phyloP scores from a whole-genome alignment of 2,113 vertebrate species.

The Actenoides lindsayi region DNA sequence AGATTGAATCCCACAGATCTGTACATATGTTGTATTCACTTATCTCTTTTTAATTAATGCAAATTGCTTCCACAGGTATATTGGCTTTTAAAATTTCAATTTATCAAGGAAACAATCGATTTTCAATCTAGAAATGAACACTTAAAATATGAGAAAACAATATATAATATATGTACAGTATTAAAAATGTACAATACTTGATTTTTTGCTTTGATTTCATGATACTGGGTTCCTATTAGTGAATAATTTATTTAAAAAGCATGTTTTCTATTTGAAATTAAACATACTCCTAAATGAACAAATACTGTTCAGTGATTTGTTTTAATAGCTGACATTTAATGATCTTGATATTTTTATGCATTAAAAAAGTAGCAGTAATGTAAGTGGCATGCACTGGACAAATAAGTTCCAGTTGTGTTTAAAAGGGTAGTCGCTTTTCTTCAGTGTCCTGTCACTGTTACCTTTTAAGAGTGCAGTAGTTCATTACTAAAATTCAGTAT shows the following conservation, averaged over 20 bases:
- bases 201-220: conserved; percentile 62
- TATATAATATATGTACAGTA: conserved; percentile 73
- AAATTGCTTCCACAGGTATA: conserved; percentile 38
- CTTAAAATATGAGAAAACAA: conserved; percentile 49
- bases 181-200: conserved; percentile 60
- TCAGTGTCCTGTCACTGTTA: conserved; percentile 64
- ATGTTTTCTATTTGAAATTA: conserved; percentile 74
- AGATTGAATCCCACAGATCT: conserved; percentile 51
- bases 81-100: conserved; percentile 63
- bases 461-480: conserved; percentile 64
- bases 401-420: conserved; percentile 61
- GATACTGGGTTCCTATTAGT: conserved; percentile 56
- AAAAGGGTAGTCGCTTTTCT: conserved; percentile 32
- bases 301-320: conserved; percentile 65
- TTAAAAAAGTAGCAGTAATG: conserved; percentile 56
- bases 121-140: conserved; percentile 62
- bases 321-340: conserved; percentile 62
- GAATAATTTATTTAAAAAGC: conserved; percentile 75
- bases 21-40: conserved; percentile 60
- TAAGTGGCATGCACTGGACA: conserved; percentile 67
- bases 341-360: conserved; percentile 69
- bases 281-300: conserved; percentile 64
- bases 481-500: conserved; percentile 54
- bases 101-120: conserved; percentile 52
- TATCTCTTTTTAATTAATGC: conserved; percentile 55